Evolutionary conservation across 2,113 vertebrate species (phyloP).

Genomic region (Ia io): DNA sequence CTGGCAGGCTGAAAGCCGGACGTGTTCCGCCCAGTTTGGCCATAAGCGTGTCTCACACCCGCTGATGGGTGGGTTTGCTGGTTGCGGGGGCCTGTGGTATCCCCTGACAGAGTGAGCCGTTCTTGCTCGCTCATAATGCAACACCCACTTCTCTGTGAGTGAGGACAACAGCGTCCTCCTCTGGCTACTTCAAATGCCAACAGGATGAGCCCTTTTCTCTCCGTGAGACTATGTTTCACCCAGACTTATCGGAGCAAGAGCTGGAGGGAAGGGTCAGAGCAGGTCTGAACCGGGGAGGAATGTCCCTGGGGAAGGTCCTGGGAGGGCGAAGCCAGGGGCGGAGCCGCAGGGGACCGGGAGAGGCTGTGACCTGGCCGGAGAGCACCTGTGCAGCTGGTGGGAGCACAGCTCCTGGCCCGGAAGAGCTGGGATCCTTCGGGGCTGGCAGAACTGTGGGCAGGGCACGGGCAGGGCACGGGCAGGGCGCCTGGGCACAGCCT

Average conservation of each 20-base stretch:
- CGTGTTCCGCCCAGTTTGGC: background rate
- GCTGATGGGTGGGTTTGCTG: rapidly evolving
- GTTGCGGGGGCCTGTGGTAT: rapidly evolving
- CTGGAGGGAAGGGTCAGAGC: background rate
- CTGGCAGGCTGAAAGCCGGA: background rate
- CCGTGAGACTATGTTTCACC: rapidly evolving
- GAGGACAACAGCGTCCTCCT: background rate
- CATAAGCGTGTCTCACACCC: rapidly evolving
- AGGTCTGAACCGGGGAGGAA: rapidly evolving
- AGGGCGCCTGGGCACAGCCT: rapidly evolving
- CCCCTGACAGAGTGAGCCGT: background rate
- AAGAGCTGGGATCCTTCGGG: no score
- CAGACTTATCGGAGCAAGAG: background rate
- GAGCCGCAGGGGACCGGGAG: background rate
- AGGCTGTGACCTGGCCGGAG: background rate
- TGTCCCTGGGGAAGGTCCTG: no score
- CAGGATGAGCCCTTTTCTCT: rapidly evolving
- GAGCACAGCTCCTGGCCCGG: background rate
- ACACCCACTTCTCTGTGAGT: rapidly evolving
- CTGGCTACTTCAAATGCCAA: rapidly evolving
- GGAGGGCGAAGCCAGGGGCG: rapidly evolving
- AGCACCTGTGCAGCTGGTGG: rapidly evolving
- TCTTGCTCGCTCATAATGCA: rapidly evolving
- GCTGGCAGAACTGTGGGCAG: no score
- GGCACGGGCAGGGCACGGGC: background rate